Evolutionary conservation across 2,113 vertebrate genomes (phyloP), one percentile per base, ranked within the genome.

Genomic region (Nycticryphes semicollaris): DNA sequence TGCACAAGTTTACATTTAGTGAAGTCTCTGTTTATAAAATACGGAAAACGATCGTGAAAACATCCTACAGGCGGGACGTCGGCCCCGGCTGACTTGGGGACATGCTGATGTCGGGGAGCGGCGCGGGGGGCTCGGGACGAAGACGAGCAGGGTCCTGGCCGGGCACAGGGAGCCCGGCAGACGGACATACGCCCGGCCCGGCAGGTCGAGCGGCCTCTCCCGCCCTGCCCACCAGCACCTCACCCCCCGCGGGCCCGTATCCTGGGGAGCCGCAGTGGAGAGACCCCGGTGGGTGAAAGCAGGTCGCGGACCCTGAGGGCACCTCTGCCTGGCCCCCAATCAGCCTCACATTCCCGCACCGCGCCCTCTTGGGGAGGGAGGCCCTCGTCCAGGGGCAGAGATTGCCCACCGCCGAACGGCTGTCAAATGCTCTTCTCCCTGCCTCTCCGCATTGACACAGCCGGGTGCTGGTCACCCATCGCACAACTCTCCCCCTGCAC

Each of bases 21-120:
- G 79, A 39, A 39, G 64, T 43, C 51, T 48, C 62, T 68, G 84
- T 96, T 96, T 96, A 94, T 80, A 91, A 95, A 95, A 86, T 39
- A 92, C 45, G 59, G 76, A 91, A 54, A 94, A 72, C 10, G 33
- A 84, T 51, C 63, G 48, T 15, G 50, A 75, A 86, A 89, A 91
- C 27, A 50, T 64, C 69, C 70, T 64, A 45, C 14, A 4, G 53
- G 63, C n/a, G 24, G 35, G 47, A 62, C 27, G 11, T 74, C 50
- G 30, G 54, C 33, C 35, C 28, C 30, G 39, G 72, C 43, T 51
- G 78, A 28, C 35, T 9, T 2, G 33, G 59, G 33, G 12, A 54
- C 13, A 5, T 2, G 37, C 48, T 20, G 69, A 25, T 16, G 30
- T 30, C 50, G 33, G 24, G 24, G 33, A 51, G 30, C 6, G 11